These are phyloP conservation scores for Balaeniceps rex DNA, from an alignment of 2,113 vertebrate species.

Conservation along the genomic window DNA sequence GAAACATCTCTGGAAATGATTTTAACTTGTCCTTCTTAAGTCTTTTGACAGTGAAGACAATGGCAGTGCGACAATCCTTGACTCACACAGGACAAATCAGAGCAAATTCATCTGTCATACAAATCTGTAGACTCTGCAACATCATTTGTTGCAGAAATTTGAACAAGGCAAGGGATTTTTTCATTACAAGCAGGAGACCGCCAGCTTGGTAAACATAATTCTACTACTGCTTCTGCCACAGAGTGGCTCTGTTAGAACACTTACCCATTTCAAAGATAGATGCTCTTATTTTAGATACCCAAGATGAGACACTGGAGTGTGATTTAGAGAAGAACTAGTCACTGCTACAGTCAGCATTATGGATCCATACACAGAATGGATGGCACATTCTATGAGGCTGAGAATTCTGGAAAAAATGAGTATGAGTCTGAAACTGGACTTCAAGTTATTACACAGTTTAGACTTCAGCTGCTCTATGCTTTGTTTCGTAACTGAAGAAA, in stretches of 20 bases:
- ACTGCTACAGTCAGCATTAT: not conserved
- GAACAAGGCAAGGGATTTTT: not conserved
- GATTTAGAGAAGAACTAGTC: not conserved
- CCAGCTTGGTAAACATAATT: not conserved
- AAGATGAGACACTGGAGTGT: not conserved
- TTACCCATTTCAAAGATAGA: not conserved
- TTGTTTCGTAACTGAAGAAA: not conserved
- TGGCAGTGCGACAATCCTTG: not conserved
- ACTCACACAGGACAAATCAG: not conserved
- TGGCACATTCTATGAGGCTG: not conserved
- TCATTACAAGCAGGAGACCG: not conserved
- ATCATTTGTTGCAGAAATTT: not conserved
- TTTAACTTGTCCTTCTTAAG: not conserved
- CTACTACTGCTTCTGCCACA: not conserved
- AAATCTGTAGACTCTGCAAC: not conserved
- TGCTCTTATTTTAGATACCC: not conserved
- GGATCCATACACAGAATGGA: not conserved
- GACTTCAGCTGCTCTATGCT: not conserved
- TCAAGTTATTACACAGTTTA: not conserved
- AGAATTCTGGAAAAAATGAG: not conserved
- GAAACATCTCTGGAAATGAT: not conserved
- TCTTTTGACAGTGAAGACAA: not conserved
- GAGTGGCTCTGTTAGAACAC: not conserved
- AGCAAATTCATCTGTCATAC: not conserved
- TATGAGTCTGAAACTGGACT: not conserved